These are phyloP conservation scores for Melanchra persicariae DNA, from an alignment of 2,888 invertebrate species.

Conservation along the genomic window DNA sequence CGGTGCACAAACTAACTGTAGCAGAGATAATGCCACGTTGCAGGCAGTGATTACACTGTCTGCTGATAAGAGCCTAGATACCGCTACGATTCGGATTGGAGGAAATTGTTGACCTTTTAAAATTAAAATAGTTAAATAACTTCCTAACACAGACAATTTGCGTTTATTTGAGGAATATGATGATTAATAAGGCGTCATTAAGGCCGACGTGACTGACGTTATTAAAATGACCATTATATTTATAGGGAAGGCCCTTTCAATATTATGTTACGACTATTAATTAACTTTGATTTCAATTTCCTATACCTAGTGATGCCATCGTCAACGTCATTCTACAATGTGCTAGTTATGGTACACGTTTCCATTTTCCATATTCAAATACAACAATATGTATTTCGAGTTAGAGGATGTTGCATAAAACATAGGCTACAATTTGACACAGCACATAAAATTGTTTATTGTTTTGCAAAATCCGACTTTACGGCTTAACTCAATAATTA, in stretches of 20 bases:
- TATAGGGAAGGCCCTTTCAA: slow-evolving; percentile 8
- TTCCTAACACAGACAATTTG: not conserved
- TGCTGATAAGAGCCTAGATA: slow-evolving; percentile 37
- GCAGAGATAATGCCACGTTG: slow-evolving; percentile 48
- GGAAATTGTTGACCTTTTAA: not conserved
- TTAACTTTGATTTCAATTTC: not conserved
- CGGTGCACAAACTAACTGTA: slow-evolving; percentile 64
- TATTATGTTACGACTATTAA: slow-evolving; percentile 35
- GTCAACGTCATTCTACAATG: not conserved
- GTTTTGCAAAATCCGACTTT: slow-evolving; percentile 17
- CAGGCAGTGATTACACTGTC: slow-evolving; percentile 45
- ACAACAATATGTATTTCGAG: slow-evolving; percentile 6
- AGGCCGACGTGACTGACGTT: slow-evolving; percentile 10
- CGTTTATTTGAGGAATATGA: slow-evolving; percentile 4
- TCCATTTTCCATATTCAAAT: not conserved
- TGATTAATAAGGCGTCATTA: slow-evolving; percentile 10
- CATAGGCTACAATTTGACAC: slow-evolving; percentile 26
- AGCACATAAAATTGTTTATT: slow-evolving; percentile 18
- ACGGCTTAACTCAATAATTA: slow-evolving; percentile 8
- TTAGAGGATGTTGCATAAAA: slow-evolving; percentile 20
- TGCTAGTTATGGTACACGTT: not conserved
- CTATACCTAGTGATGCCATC: not conserved
- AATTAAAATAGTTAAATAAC: not conserved
- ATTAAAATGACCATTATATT: not conserved
- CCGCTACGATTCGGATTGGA: slow-evolving; percentile 9